phyloP scores from a whole-genome alignment of 2,888 invertebrate species.

The Raillietiella orientalis region DNA sequence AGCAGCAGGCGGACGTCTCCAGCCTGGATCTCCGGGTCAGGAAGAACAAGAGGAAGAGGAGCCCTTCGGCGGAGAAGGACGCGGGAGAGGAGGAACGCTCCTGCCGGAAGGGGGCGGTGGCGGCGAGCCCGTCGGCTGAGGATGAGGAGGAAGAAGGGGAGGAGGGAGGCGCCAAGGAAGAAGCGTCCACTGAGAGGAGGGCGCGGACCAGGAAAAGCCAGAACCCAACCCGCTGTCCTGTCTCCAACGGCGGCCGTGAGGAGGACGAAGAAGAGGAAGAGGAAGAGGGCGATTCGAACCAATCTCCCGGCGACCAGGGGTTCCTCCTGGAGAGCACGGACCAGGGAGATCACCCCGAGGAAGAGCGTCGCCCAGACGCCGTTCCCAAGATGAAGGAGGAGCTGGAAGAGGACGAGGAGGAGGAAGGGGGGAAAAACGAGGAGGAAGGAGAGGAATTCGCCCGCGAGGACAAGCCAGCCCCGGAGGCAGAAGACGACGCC shows the following conservation, averaged over 20 bases:
- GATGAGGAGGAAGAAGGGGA: constrained; percentile 11
- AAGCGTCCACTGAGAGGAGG: constrained; percentile 20
- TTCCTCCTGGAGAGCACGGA: background rate
- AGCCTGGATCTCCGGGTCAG: background rate
- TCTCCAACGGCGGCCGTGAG: constrained; percentile 13
- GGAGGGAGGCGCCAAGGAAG: constrained; percentile 25
- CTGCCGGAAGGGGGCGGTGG: constrained; percentile 9
- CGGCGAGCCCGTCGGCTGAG: constrained; percentile 7
- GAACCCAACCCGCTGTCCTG: constrained; percentile 53
- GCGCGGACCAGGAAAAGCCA: constrained; percentile 59
- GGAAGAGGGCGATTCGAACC: constrained; percentile 5
- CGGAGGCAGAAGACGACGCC: constrained; percentile 10
- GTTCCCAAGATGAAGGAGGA: constrained; percentile 4
- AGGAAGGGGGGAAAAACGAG: constrained; percentile 4
- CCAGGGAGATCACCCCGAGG: constrained; percentile 4
- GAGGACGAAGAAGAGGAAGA: constrained; percentile 7
- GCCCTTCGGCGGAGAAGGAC: background rate
- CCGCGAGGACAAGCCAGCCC: constrained; percentile 8
- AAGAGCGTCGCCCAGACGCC: constrained; percentile 1
- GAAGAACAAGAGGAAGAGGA: background rate
- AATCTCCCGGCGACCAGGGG: no score
- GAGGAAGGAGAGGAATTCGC: constrained; percentile 11
- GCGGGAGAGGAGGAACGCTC: no score
- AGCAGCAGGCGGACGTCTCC: constrained; percentile 5
- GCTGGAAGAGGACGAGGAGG: constrained; percentile 6